Percentiles rank a stretch among this genome's conserved stretches.
These are phyloP conservation scores for Pluvianellus socialis DNA, from an alignment of 2,113 vertebrate genomes.

Conservation along the genomic window DNA sequence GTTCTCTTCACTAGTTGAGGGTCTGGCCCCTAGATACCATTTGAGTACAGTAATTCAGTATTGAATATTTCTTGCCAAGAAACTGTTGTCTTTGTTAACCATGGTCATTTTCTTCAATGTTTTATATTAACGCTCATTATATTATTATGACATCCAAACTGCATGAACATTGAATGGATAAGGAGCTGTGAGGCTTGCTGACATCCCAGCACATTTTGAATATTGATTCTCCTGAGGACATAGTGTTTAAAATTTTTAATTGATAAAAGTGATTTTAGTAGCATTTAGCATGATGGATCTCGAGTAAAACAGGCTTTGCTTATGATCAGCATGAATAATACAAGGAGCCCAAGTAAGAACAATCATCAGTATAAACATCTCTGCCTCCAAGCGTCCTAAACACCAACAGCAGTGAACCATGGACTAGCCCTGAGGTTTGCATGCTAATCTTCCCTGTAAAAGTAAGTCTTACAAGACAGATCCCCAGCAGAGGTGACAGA, in stretches of 20 bases:
- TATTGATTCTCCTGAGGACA: background rate
- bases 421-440: background rate
- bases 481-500: background rate
- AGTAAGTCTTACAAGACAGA: background rate
- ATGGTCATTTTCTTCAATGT: background rate
- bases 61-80: background rate
- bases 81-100: background rate
- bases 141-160: background rate
- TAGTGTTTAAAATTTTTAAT: background rate
- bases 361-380: background rate
- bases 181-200: background rate
- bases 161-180: background rate
- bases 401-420: background rate
- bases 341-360: background rate
- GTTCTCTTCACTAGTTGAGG: background rate
- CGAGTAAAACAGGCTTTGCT: conserved; percentile 12
- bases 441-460: background rate
- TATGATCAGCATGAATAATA: background rate
- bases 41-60: background rate
- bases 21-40: background rate
- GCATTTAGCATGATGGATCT: background rate
- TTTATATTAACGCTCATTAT: background rate
- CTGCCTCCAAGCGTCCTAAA: background rate
- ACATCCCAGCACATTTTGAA: background rate
- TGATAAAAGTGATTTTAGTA: conserved; percentile 25